phyloP scores from a whole-genome alignment of 2,888 invertebrate species.

The Lasioglossum vierecki region DNA sequence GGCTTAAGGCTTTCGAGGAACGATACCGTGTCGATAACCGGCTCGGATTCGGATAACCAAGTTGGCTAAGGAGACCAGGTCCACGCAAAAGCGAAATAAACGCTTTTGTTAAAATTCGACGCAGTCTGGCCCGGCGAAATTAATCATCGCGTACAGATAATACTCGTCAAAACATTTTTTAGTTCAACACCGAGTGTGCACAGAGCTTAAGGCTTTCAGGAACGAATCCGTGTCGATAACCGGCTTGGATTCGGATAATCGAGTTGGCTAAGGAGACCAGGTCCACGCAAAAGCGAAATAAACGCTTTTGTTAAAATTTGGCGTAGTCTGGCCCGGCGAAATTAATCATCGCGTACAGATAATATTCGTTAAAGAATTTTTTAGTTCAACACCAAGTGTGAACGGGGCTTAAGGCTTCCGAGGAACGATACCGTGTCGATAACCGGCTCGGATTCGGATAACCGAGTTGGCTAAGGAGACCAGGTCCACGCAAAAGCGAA shows the following conservation, averaged over 20 bases:
- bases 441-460: not conserved
- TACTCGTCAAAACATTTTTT: no score
- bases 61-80: not conserved
- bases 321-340: no score
- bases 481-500: not conserved
- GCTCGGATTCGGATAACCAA: not conserved
- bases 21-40: not conserved
- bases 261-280: no score
- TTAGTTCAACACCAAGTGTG: not conserved
- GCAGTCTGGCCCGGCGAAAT: slow-evolving; percentile 7
- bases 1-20: not conserved
- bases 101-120: slow-evolving; percentile 6
- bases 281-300: no score
- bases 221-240: not conserved
- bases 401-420: not conserved
- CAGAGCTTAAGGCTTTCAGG: not conserved
- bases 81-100: not conserved
- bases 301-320: no score
- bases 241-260: not conserved
- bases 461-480: not conserved
- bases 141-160: slow-evolving; percentile 31
- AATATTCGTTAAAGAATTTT: no score
- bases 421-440: not conserved
- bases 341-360: no score
- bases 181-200: not conserved